Evolutionary conservation across 2,113 vertebrate genomes (phyloP).

Genomic region (Pelecanus crispus): DNA sequence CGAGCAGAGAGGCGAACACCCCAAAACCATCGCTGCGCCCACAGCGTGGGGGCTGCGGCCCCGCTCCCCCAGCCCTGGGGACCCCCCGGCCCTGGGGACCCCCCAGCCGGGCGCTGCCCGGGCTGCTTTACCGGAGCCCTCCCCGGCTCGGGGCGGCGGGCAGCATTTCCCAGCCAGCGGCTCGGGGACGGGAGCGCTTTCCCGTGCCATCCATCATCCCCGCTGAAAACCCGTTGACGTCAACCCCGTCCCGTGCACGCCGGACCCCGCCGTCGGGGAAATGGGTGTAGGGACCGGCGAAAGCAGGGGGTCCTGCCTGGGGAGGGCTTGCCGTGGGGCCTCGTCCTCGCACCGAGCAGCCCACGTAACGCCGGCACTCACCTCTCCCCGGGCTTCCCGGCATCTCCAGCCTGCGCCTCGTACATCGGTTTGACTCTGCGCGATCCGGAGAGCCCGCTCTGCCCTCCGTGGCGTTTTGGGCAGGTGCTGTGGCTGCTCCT

Average conservation of each 20-base stretch:
- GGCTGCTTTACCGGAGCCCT: not conserved
- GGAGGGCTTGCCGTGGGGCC: no score
- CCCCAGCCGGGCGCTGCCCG: not conserved
- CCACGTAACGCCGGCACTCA: rapidly evolving
- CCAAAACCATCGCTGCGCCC: not conserved
- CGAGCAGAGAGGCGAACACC: not conserved
- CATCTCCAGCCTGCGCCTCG: not conserved
- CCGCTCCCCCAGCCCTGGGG: not conserved
- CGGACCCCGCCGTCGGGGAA: not conserved
- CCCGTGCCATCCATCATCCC: constrained; percentile 41
- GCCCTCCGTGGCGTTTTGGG: not conserved
- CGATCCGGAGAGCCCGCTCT: rapidly evolving
- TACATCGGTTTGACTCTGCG: rapidly evolving
- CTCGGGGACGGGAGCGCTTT: not conserved
- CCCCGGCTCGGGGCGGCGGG: not conserved
- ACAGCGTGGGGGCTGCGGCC: not conserved
- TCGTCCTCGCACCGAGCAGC: not conserved
- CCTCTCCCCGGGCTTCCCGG: not conserved
- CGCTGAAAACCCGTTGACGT: constrained; percentile 26
- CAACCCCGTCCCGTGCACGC: not conserved
- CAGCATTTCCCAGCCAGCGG: not conserved
- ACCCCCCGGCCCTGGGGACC: not conserved
- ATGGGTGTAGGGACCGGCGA: not conserved
- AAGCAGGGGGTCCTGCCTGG: not conserved
- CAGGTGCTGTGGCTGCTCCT: not conserved